Conservation (phyloP, 1,140 invertebrate species). For the Brachionus asplanchnoidis region DNA sequence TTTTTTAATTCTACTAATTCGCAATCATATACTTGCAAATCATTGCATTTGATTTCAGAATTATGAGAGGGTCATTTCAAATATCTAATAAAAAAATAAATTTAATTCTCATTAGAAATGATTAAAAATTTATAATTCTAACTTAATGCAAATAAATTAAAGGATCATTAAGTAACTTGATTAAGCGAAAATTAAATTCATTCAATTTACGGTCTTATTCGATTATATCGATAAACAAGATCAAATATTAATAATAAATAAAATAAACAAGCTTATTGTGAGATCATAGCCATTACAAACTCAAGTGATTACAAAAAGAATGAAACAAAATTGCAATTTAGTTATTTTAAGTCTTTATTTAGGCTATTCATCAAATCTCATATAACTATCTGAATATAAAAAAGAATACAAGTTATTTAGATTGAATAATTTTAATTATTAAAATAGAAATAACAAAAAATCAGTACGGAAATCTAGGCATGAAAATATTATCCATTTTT, state of each 20-base stretch:
- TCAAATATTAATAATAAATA: not conserved
- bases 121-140: conserved; percentile 7
- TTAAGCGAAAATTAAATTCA: not conserved
- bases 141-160: not conserved
- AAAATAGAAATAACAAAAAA: not conserved
- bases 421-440: not conserved
- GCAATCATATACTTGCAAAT: not conserved
- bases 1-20: not conserved
- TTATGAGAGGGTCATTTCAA: not conserved
- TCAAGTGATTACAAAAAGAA: not conserved
- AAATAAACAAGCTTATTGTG: not conserved
- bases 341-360: not conserved
- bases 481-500: not conserved
- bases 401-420: not conserved
- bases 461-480: not conserved
- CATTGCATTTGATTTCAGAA: not conserved
- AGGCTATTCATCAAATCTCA: not conserved
- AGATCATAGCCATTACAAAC: not conserved
- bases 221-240: not conserved
- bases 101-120: not conserved
- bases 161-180: not conserved
- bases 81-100: conserved; percentile 1
- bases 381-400: not conserved
- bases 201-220: not conserved
- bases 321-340: not conserved